Evolutionary conservation across 2,113 vertebrate genomes (phyloP).

Genomic region (Taurulus bubalis): DNA sequence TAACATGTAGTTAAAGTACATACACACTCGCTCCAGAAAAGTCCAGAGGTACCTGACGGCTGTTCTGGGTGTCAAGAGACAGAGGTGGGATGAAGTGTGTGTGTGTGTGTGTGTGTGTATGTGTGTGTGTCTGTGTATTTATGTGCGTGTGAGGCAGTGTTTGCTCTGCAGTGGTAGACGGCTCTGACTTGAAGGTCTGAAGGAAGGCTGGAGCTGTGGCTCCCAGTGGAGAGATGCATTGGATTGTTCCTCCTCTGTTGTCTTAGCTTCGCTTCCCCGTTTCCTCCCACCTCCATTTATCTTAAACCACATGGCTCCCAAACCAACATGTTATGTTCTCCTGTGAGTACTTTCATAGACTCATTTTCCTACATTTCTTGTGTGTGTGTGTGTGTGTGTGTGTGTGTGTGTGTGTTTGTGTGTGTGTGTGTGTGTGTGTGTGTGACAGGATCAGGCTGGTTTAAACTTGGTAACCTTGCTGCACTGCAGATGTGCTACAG

Average conservation of each 20-base stretch:
- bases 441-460: conserved; percentile 26
- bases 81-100: conserved; percentile 25
- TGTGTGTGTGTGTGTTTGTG: conserved; percentile 7
- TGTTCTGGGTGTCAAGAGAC: conserved; percentile 53
- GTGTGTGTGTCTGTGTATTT: background rate
- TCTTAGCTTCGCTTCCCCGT: conserved; percentile 24
- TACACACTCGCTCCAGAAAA: conserved; percentile 23
- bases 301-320: conserved; percentile 37
- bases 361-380: conserved; percentile 30
- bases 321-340: conserved; percentile 49
- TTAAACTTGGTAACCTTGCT: conserved; percentile 58
- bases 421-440: conserved; percentile 15
- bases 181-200: conserved; percentile 61
- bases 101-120: too few species aligned
- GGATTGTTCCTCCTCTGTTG: conserved; percentile 45
- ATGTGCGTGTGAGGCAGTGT: conserved; percentile 23
- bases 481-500: conserved; percentile 57
- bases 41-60: conserved; percentile 69
- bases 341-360: conserved; percentile 51
- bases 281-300: conserved; percentile 37
- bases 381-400: conserved; percentile 11
- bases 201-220: conserved; percentile 48
- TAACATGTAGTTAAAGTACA: conserved; percentile 35
- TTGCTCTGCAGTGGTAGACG: conserved; percentile 49
- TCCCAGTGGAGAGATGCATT: conserved; percentile 62